Conservation (phyloP, 2,888 invertebrate species). For the Pachliopta kotzebuea region DNA sequence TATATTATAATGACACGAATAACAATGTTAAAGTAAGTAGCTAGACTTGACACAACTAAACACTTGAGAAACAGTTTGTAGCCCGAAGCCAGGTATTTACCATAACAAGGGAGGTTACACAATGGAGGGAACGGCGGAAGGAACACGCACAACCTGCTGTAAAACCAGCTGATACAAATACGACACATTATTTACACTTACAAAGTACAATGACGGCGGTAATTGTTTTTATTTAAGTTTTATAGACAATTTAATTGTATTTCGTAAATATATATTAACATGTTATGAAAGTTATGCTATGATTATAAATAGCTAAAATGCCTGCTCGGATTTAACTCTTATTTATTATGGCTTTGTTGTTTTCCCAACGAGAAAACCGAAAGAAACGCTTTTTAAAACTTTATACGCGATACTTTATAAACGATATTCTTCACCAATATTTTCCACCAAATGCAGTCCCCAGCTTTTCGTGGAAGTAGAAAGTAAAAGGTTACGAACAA, state of each 20-base stretch:
- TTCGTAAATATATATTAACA: background rate
- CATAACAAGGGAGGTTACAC: conserved; percentile 64
- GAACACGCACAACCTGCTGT: conserved; percentile 66
- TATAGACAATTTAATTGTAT: background rate
- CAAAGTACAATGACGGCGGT: conserved; percentile 33
- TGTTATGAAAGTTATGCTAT: too few relatives aligned
- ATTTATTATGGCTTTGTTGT: too few relatives aligned
- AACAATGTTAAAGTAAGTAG: conserved; percentile 37
- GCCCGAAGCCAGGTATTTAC: conserved; percentile 61
- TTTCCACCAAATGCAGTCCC: too few relatives aligned
- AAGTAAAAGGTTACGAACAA: too few relatives aligned
- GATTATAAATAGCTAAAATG: too few relatives aligned
- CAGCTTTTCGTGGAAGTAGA: too few relatives aligned
- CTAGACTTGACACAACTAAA: conserved; percentile 19
- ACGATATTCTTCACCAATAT: too few relatives aligned
- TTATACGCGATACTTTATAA: too few relatives aligned
- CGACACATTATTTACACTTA: conserved; percentile 40
- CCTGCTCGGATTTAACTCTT: too few relatives aligned
- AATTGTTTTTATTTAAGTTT: conserved; percentile 9
- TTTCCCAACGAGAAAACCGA: too few relatives aligned
- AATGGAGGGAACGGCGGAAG: conserved; percentile 37
- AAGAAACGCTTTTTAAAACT: too few relatives aligned
- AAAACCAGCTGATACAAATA: conserved; percentile 54
- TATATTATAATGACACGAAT: background rate
- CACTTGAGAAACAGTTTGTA: conserved; percentile 37